phyloP scores from a whole-genome alignment of 2,888 invertebrate genomes.

The Orchesella flavescens region DNA sequence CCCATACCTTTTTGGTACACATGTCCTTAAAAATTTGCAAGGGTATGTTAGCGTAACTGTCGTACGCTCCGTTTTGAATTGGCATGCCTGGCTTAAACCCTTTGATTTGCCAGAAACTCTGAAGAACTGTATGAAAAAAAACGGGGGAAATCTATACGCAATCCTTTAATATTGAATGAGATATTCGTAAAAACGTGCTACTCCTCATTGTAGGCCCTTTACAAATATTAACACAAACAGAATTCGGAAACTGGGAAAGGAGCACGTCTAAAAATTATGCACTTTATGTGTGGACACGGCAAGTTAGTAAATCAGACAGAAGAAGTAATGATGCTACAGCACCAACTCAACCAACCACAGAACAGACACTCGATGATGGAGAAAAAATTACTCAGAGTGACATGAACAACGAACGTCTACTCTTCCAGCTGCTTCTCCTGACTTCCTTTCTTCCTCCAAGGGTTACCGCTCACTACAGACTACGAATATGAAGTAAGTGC shows the following conservation, averaged over 20 bases:
- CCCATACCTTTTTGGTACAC: too few relatives aligned
- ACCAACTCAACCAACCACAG: neutral
- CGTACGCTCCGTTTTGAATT: neutral
- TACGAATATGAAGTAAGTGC: constrained; percentile 18
- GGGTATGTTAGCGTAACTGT: neutral
- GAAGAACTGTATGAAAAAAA: too few relatives aligned
- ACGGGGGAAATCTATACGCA: too few relatives aligned
- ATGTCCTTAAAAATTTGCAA: too few relatives aligned
- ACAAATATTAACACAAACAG: neutral
- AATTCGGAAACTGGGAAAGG: neutral
- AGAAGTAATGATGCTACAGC: constrained; percentile 14
- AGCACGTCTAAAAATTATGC: neutral
- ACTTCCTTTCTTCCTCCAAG: constrained; percentile 43
- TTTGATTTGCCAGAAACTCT: neutral
- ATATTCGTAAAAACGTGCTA: too few relatives aligned
- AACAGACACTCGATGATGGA: too few relatives aligned
- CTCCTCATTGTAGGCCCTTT: too few relatives aligned
- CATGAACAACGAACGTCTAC: constrained; percentile 13
- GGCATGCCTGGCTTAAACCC: constrained; percentile 27
- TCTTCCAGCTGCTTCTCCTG: constrained; percentile 7
- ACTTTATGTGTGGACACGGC: constrained; percentile 3
- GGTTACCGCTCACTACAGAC: constrained; percentile 38
- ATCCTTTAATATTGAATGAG: too few relatives aligned
- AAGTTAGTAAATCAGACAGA: constrained; percentile 36
- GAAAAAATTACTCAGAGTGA: constrained; percentile 2